Base-by-base conservation (phyloP, 2,888 invertebrate species). In the Lydus trimaculatus region DNA sequence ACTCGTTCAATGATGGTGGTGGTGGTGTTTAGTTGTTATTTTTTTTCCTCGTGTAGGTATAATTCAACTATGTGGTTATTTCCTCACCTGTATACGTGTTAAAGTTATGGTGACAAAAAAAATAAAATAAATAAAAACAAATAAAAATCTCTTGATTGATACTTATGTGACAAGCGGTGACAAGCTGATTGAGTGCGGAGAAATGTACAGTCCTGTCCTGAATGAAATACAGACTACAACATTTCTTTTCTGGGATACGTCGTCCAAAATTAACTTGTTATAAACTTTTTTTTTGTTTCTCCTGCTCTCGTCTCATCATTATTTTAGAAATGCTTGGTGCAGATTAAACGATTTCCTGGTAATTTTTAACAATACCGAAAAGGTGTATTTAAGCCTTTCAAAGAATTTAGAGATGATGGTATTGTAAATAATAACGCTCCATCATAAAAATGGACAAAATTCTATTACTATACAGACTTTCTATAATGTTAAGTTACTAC, bases 41-140 rank as follows among this genome's bases (percentile, higher is more conserved):
- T 36, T 23, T 39, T 33, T 20, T 52, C 72, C 70, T 70, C 68
- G 62, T 43, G 56, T n/a, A 39, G 65, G 39, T 64, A 71, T 15
- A 11, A 43, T 17, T n/a, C 5, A 17, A 2, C 43, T 17, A 43
- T 17, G 17, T 13, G 43, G n/a, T 17, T n/a, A 43, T 43, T n/a
- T 6, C 7, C 43, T 67, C 64, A 64, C 58, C 43, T 64, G 60
- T 39, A 60, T 64, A 66, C 63, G 70, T 62, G 31, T 31, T 48
- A 52, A 25, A 20, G 31, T 23, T 23, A 9, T 20, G 11, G 48
- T 48, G 48, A 48, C 48, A 43, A 43, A 43, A 43, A 43, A 43
- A 17, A 39, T 39, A 39, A 48, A 48, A 20, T 20, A 48, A 48
- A 48, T 48, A 11, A 20, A 48, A 48, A 52, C 52, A 52, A 52